These are phyloP conservation scores for Cephonodes hylas DNA, from an alignment of 2,888 invertebrate species.

Conservation along the genomic window DNA sequence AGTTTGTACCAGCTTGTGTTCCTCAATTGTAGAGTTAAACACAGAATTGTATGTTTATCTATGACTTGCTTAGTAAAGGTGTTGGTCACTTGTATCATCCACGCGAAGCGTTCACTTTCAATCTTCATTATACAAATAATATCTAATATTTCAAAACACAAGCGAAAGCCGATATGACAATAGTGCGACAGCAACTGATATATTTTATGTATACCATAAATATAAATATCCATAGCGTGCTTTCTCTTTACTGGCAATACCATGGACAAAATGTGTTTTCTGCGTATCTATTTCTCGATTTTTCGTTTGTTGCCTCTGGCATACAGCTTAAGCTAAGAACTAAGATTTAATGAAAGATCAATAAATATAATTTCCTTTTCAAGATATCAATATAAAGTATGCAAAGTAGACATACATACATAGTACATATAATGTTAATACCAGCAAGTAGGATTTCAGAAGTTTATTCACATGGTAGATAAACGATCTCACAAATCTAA, in stretches of 20 bases:
- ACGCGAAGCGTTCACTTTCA: not conserved
- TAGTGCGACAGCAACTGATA: not conserved
- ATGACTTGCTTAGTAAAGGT: too few species aligned
- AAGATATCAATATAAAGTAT: not conserved
- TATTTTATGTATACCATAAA: not conserved
- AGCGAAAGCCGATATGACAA: constrained; percentile 3
- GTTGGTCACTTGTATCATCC: too few species aligned
- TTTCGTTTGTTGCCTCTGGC: not conserved
- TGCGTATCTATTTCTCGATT: not conserved
- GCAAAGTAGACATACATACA: too few species aligned
- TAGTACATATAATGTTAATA: too few species aligned
- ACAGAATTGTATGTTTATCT: too few species aligned
- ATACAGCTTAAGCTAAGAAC: not conserved
- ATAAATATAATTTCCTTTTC: not conserved
- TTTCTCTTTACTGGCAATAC: not conserved
- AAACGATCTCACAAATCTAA: not conserved
- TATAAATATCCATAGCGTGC: not conserved
- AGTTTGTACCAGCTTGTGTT: too few species aligned
- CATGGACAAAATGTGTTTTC: not conserved
- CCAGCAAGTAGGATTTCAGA: too few species aligned
- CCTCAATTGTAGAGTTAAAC: too few species aligned
- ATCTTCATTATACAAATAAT: not conserved
- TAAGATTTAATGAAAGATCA: not conserved
- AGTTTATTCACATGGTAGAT: too few species aligned
- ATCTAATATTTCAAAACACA: not conserved